Evolutionary conservation across 2,113 vertebrate genomes (phyloP).

Genomic region (Poecilia latipinna): DNA sequence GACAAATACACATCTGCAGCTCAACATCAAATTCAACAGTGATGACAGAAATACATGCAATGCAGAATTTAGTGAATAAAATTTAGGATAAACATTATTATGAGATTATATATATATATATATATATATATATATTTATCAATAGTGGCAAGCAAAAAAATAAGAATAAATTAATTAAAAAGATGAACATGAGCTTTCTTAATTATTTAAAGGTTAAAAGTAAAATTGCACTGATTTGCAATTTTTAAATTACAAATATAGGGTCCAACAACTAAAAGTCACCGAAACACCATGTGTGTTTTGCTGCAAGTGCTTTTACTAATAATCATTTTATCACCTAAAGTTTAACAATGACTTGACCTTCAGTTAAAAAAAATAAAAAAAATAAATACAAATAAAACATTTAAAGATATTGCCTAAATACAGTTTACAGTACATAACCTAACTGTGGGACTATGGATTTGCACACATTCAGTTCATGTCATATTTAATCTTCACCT

Average conservation of each 20-base stretch:
- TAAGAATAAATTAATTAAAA: not conserved
- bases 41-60: not conserved
- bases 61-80: not conserved
- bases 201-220: not conserved
- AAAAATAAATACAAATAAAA: not conserved
- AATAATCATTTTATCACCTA: conserved; percentile 38
- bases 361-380: not conserved
- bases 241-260: not conserved
- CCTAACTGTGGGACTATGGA: not conserved
- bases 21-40: not conserved
- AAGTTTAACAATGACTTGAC: not conserved
- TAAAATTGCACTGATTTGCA: not conserved
- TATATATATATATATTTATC: not conserved
- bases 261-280: not conserved
- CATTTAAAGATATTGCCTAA: not conserved
- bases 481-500: not conserved
- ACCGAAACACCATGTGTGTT: not conserved
- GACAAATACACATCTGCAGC: conserved; percentile 16
- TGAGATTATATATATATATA: no score
- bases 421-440: conserved; percentile 11
- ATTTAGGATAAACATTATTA: no score
- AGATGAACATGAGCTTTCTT: not conserved
- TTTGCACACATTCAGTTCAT: not conserved
- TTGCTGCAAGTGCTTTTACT: conserved; percentile 24
- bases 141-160: not conserved